Evolutionary conservation across 2,888 invertebrate genomes (phyloP), one percentile per base, ranked within the genome.

Genomic region (Hecatera dysodea): DNA sequence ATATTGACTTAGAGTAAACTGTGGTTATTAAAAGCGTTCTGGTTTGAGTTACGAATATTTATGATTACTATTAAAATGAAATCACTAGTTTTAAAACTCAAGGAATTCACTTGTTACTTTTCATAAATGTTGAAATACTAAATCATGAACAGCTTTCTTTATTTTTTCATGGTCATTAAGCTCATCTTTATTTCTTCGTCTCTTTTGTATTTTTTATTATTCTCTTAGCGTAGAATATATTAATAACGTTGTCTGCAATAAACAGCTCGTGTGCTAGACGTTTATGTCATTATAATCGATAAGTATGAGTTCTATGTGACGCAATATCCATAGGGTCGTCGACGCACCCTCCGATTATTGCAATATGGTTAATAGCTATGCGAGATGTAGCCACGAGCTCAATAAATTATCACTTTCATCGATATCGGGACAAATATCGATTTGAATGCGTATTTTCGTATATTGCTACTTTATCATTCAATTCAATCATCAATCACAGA

Each of bases 231-330:
- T 48, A 24, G 9, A 55, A 48, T 19, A 44, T 50, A 53, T 39
- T 24, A 62, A 39, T 66, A 67, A 52, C 36, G 56, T 44, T 52
- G 36, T 48, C n/a, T 12, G 60, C 36, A 61, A 78, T 77, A 78
- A 77, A 78, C 78, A 67, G 46, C 44, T 77, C 52, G 11, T 77
- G 22, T 48, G 46, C 11, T 81, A 65, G 50, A 50, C 88, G 90
- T 93, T 86, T 88, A 89, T 85, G 89, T 90, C 89, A 91, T 93
- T 67, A 82, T 56, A 94, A 93, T 92, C 90, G 90, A 93, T 90
- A 90, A 89, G 86, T 90, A 92, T 92, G 91, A 93, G 94, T 94
- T 93, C 91, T 93, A 92, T 90, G 92, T 93, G 92, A 93, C 91
- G 92, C 90, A 92, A 90, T 81, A 84, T 91, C 90, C 91, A 90